Base-by-base conservation (phyloP, 1,140 invertebrate species). In the Temnothorax longispinosus region DNA sequence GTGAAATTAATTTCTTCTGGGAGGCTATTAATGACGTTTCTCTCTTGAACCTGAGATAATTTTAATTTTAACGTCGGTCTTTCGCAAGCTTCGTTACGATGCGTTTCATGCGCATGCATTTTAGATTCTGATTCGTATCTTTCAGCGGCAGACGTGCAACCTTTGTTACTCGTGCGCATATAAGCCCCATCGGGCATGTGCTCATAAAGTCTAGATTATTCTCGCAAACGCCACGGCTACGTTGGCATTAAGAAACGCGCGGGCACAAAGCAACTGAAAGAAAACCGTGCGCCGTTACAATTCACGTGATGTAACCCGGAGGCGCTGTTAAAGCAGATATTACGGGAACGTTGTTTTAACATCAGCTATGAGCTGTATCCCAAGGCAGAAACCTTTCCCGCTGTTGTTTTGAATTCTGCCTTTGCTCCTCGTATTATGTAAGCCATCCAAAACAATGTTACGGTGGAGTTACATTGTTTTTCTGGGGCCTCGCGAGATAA, bases 291-390 rank as follows among this genome's bases (percentile, higher is more conserved):
- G 15, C 64, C 21, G 67, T 72, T 84, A 27, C 54, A 82, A 74
- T 74, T 74, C 80, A 50, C 54, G 38, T 54, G 54, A 50, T 60
- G 54, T 72, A 58, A 75, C 38, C 80, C 54, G 54, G 54, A 84
- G 80, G 80, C 69, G 54, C 69, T 44, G 69, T 84, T 84, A 84
- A 75, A 84, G 80, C 69, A 47, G 80, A 84, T 84, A 75, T 84
- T 84, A 84, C 67, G 80, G 54, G 71, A 82, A 74, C 54, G 80
- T 84, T 84, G 69, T 84, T 75, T 84, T 84, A 84, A 75, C 80
- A 58, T 84, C 41, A 18, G 18, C 50, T 47, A 47, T 18, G 54
- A 58, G 65, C 38, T 52, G 64, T 58, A 65, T 56, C 50, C 78
- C 52, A 56, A 72, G 65, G 65, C 15, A n/a, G 18, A 35, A 38